These are phyloP conservation scores for Drosophila nigrodunni DNA, from an alignment of 1,140 invertebrate genomes.

Conservation along the genomic window DNA sequence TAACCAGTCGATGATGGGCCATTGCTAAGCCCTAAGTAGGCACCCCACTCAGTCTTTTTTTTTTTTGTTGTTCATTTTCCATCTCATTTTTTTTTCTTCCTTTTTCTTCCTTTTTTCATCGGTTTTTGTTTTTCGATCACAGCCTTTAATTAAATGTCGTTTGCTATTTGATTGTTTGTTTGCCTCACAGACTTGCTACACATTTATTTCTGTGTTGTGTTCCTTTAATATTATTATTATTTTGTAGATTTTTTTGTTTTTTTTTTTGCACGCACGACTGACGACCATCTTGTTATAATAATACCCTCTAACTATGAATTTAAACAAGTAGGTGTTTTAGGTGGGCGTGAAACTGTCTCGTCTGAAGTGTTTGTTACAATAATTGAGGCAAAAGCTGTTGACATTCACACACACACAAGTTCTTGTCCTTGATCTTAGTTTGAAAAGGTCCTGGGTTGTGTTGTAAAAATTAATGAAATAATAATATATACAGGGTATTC, in stretches of 20 bases:
- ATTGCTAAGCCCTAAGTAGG: constrained; percentile 56
- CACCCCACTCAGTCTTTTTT: neutral
- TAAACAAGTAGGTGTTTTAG: neutral
- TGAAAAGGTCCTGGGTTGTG: too few species aligned
- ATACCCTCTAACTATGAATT: constrained; percentile 13
- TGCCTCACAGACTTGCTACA: constrained; percentile 42
- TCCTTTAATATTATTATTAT: neutral
- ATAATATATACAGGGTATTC: too few species aligned
- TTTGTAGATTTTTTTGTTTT: constrained; percentile 7
- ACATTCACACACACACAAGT: neutral
- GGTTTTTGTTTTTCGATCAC: constrained; percentile 7
- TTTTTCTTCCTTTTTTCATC: constrained; percentile 1
- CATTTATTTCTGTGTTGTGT: neutral
- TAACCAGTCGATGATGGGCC: constrained; percentile 67
- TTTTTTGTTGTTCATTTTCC: neutral
- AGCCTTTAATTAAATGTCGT: constrained; percentile 73
- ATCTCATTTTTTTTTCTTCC: neutral
- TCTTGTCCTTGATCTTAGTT: too few species aligned
- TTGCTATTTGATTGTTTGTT: constrained; percentile 73
- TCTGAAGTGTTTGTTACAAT: neutral
- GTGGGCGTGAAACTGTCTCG: neutral
- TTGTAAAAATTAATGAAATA: too few species aligned
- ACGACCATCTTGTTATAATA: constrained; percentile 27
- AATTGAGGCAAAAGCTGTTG: neutral
- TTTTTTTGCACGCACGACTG: constrained; percentile 52